phyloP scores from a whole-genome alignment of 2,797 vertebrate genomes.

The Gallinago nigripennis region DNA sequence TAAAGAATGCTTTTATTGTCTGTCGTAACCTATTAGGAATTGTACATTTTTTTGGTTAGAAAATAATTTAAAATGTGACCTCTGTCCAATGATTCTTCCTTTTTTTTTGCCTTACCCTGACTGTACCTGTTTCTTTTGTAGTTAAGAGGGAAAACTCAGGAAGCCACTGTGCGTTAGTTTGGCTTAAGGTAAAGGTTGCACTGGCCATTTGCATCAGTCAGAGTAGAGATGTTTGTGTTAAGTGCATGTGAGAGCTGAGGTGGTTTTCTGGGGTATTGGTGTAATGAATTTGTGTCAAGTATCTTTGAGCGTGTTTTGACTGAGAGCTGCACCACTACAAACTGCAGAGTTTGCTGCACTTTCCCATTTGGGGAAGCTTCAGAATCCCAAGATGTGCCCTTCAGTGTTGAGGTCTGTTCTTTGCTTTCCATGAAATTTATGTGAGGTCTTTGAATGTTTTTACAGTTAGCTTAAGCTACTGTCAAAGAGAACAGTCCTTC shows the following conservation, averaged over 20 bases:
- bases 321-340: background rate
- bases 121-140: background rate
- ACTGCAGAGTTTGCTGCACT: background rate
- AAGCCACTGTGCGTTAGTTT: background rate
- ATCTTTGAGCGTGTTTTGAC: rapidly evolving
- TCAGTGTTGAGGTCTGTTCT: background rate
- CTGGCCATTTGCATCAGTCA: background rate
- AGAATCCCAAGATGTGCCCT: background rate
- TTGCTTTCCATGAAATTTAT: background rate
- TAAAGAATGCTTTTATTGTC: background rate
- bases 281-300: background rate
- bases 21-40: background rate
- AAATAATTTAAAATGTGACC: background rate
- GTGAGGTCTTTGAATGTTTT: background rate
- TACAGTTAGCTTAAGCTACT: background rate
- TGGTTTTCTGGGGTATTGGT: background rate
- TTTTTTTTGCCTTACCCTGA: background rate
- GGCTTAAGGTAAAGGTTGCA: background rate
- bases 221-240: background rate
- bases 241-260: background rate
- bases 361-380: background rate
- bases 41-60: background rate
- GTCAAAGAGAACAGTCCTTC: background rate
- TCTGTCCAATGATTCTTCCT: background rate
- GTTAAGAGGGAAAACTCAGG: background rate